phyloP scores from a whole-genome alignment of 2,113 vertebrate species.

The Microcebus lehilahytsara region DNA sequence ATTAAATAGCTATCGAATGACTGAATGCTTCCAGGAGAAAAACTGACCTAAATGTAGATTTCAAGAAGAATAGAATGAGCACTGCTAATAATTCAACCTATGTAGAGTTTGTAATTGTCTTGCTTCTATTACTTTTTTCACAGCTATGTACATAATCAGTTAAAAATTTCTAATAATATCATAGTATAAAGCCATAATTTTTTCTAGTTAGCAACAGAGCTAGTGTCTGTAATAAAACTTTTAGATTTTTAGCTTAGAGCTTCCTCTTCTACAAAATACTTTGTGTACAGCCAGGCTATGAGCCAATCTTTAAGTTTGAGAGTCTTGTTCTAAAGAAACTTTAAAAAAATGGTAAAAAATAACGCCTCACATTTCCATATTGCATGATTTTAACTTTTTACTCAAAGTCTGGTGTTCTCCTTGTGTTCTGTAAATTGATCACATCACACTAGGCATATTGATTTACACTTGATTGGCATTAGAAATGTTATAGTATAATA shows the following conservation, averaged over 20 bases:
- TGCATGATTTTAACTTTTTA: neutral
- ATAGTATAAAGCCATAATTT: neutral
- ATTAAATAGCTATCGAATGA: neutral
- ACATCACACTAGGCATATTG: neutral
- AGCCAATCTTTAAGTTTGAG: neutral
- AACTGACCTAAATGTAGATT: neutral
- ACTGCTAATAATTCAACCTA: neutral
- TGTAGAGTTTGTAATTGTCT: neutral
- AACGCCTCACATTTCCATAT: neutral
- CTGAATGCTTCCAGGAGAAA: neutral
- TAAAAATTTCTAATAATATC: neutral
- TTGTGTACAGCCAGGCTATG: neutral
- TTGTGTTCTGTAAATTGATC: neutral
- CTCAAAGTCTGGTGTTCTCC: neutral
- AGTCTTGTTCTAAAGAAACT: neutral
- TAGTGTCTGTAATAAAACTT: neutral
- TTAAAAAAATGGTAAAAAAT: neutral
- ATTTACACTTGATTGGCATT: neutral
- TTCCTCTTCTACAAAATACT: neutral
- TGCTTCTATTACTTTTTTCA: neutral
- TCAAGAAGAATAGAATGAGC: neutral
- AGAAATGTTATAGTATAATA: neutral
- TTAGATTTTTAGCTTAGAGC: neutral
- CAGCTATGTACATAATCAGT: neutral
- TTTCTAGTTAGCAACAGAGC: neutral